phyloP scores from a whole-genome alignment of 2,888 invertebrate genomes.

The Leptinotarsa tumamoca region DNA sequence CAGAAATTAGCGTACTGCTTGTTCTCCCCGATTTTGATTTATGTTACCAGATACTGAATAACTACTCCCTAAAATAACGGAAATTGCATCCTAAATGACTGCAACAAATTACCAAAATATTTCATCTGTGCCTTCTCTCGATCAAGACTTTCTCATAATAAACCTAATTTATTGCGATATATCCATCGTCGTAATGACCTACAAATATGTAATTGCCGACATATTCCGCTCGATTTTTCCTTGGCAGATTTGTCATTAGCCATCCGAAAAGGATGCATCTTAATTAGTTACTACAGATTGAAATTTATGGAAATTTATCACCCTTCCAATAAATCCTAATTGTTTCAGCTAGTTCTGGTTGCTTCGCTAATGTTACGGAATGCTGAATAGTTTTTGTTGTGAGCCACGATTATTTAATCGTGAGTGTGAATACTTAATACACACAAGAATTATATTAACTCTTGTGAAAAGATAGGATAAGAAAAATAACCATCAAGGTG shows the following conservation, averaged over 20 bases:
- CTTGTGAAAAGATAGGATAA: no score
- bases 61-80: background rate
- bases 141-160: slow-evolving; percentile 41
- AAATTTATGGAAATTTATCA: background rate
- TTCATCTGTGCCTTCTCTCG: slow-evolving; percentile 27
- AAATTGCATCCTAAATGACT: background rate
- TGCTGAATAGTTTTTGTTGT: no score
- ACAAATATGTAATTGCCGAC: slow-evolving; percentile 48
- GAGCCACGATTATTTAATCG: no score
- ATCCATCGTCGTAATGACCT: slow-evolving; percentile 41
- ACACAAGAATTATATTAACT: no score
- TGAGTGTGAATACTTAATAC: no score
- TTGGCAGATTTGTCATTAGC: slow-evolving; percentile 34
- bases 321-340: no score
- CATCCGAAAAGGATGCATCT: slow-evolving; percentile 31
- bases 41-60: no score
- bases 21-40: no score
- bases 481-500: no score
- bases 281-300: slow-evolving; percentile 29
- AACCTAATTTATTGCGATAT: slow-evolving; percentile 49
- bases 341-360: no score
- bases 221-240: slow-evolving; percentile 45
- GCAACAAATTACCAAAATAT: slow-evolving; percentile 32
- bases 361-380: no score
- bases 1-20: no score